These are phyloP conservation scores for Tetragnatha versicolor DNA, from an alignment of 1,140 invertebrate species.

Conservation along the genomic window DNA sequence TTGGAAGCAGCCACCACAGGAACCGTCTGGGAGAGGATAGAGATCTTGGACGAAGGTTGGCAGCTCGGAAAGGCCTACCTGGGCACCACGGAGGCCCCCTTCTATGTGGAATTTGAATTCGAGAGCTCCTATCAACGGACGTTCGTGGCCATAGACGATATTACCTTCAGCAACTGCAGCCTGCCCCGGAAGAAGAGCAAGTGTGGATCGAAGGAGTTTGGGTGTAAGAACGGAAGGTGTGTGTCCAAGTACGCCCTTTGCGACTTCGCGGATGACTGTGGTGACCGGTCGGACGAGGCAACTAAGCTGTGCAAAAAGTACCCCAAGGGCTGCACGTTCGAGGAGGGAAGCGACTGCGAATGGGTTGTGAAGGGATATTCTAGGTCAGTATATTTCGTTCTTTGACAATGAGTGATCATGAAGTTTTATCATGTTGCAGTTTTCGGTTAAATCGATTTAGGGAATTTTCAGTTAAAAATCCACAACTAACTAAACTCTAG, in stretches of 20 bases:
- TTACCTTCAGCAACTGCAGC: slow-evolving; percentile 60
- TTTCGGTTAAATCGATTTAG: no score
- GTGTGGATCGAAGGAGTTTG: slow-evolving; percentile 46
- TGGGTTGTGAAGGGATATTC: slow-evolving; percentile 35
- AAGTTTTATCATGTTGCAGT: no score
- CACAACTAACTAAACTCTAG: no score
- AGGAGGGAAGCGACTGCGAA: slow-evolving; percentile 28
- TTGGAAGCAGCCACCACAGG: background rate
- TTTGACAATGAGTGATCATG: no score
- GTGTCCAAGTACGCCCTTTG: slow-evolving; percentile 65
- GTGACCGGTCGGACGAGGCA: slow-evolving; percentile 85
- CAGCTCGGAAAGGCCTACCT: slow-evolving; percentile 41
- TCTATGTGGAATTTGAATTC: slow-evolving; percentile 32
- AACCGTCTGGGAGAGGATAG: slow-evolving; percentile 20
- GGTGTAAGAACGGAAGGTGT: slow-evolving; percentile 51
- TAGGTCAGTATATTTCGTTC: slow-evolving; percentile 5
- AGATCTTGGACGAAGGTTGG: slow-evolving; percentile 31
- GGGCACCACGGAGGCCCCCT: slow-evolving; percentile 33
- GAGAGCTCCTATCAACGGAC: background rate
- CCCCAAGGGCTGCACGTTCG: slow-evolving; percentile 50
- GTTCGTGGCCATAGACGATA: slow-evolving; percentile 64
- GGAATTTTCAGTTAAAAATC: no score
- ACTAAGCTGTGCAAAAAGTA: slow-evolving; percentile 10
- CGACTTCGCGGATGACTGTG: slow-evolving; percentile 88
- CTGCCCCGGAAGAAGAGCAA: slow-evolving; percentile 44